phyloP scores from a whole-genome alignment of 2,888 invertebrate genomes.

The Norana najaformis region DNA sequence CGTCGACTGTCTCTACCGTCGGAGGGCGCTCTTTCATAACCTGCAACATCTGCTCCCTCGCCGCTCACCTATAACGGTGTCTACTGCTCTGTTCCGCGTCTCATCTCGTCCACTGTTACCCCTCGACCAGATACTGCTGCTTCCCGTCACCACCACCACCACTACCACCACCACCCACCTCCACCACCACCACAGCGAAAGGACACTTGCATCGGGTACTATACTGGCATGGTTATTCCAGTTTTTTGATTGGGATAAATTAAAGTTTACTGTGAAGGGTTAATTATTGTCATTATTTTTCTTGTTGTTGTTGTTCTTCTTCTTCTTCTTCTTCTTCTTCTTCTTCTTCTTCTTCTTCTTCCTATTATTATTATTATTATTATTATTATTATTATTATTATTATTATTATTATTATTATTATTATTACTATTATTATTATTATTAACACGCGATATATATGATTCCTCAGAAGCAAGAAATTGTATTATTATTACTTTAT shows the following conservation, averaged over 20 bases:
- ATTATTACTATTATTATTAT: no score
- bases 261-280: not conserved
- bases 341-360: no score
- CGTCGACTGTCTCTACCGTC: not conserved
- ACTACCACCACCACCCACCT: not conserved
- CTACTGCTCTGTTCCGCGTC: not conserved
- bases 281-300: not conserved
- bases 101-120: not conserved
- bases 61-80: not conserved
- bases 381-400: no score
- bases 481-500: no score
- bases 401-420: no score
- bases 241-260: not conserved
- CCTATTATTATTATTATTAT: no score
- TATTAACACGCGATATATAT: no score
- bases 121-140: not conserved
- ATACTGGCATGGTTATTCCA: not conserved
- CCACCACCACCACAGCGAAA: not conserved
- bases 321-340: no score
- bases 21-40: not conserved
- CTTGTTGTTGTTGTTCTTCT: not conserved
- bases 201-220: not conserved
- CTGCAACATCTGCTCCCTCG: not conserved
- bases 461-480: no score
- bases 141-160: not conserved